Conservation (phyloP, 2,797 vertebrate species). For the Botia almorhae region DNA sequence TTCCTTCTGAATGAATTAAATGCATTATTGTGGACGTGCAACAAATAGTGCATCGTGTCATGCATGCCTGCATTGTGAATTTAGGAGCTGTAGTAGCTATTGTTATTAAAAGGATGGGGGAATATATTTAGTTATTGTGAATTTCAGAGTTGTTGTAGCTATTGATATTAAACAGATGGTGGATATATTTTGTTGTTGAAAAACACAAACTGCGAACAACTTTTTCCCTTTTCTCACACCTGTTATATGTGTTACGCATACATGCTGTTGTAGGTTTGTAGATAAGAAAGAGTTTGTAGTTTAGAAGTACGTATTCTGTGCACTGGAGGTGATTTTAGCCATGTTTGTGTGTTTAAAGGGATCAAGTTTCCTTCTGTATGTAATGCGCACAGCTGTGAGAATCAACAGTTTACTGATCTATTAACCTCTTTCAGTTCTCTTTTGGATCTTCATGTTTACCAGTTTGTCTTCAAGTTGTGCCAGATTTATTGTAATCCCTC, state of each 20-base stretch:
- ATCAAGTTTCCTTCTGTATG: constrained; percentile 1
- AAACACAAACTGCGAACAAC: not conserved
- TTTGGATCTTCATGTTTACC: constrained; percentile 33
- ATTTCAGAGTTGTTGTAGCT: constrained; percentile 5
- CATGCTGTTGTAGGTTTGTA: not conserved
- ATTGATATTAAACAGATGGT: not conserved
- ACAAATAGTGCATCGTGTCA: not conserved
- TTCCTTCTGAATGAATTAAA: constrained; percentile 22
- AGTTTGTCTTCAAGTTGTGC: constrained; percentile 1
- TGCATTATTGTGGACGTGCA: constrained; percentile 16
- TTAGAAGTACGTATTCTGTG: not conserved
- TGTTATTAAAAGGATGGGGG: not conserved
- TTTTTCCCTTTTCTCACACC: not conserved
- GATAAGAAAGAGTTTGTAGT: constrained; percentile 6
- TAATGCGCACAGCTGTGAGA: constrained; percentile 15
- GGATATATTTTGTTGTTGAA: not conserved
- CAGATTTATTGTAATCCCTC: constrained; percentile 22
- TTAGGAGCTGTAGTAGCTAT: constrained; percentile 1
- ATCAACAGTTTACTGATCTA: constrained; percentile 22
- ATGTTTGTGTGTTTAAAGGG: constrained; percentile 38
- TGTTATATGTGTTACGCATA: not conserved
- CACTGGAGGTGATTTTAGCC: not conserved
- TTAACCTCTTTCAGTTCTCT: constrained; percentile 3
- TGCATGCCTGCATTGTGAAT: constrained; percentile 37
- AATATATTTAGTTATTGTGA: constrained; percentile 2